Percentiles rank a stretch among this genome's conserved stretches.
phyloP scores from a whole-genome alignment of 2,797 vertebrate species.

The Falco peregrinus region DNA sequence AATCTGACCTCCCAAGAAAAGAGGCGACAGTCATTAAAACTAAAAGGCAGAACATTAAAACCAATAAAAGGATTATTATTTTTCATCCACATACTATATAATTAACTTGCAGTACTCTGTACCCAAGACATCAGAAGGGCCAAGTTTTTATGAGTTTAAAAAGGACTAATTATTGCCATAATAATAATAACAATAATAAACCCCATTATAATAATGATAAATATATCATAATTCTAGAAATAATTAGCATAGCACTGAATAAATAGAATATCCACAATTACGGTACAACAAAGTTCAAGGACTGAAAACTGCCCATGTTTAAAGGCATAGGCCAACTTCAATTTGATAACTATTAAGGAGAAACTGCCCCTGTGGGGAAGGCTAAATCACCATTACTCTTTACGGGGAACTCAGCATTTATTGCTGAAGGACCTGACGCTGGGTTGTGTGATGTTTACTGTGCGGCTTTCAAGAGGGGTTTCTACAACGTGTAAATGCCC shows the following conservation, averaged over 20 bases:
- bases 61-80: slow-evolving; percentile 27
- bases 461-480: neutral
- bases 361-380: neutral
- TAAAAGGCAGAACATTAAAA: slow-evolving; percentile 38
- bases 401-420: neutral
- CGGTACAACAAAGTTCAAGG: neutral
- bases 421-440: neutral
- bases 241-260: neutral
- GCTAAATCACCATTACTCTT: neutral
- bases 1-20: slow-evolving; percentile 26
- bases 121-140: neutral
- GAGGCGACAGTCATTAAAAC: slow-evolving; percentile 20
- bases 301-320: neutral
- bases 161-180: slow-evolving; percentile 11
- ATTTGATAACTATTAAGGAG: neutral
- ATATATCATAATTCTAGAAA: slow-evolving; percentile 1
- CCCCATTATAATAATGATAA: neutral
- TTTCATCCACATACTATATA: neutral
- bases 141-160: slow-evolving; percentile 19
- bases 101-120: slow-evolving; percentile 12
- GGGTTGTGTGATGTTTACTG: neutral
- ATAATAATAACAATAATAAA: slow-evolving; percentile 24
- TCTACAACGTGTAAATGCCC: neutral
- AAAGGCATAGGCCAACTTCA: neutral
- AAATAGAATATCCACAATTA: neutral